Base-by-base conservation (phyloP, 2,888 invertebrate genomes). In the Aricia artaxerxes region DNA sequence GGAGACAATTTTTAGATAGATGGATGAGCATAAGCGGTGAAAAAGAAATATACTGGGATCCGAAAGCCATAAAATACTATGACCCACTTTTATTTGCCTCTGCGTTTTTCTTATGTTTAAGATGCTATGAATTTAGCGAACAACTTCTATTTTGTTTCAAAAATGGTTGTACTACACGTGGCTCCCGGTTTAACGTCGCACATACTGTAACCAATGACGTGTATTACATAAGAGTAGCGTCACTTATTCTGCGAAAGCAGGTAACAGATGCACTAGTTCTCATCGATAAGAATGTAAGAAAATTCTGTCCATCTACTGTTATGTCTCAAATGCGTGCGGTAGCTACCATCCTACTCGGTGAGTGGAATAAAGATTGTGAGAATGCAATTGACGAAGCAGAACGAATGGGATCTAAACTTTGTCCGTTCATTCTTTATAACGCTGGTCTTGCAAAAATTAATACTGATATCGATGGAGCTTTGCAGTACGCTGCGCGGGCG, bases 21-120 rank as follows among this genome's bases (percentile, higher is more conserved):
- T 94, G 93, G 93, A 84, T 83, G 11, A 88, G 89, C 7, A 85
- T 86, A 1, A 94, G 92, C 80, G 94, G 94, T 1, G 89, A 92
- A 82, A 92, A 94, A 85, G 93, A 94, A 86, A 82, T 86, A 3
- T 88, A 86, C 83, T 94, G 94, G 94, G 84, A 86, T 61, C 94
- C 94, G 4, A 81, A 83, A 13, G 82, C 85, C 3, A 78, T 94
- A 57, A 80, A 84, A 79, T 80, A 83, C 35, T 80, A 84, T 31
- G 89, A 92, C 82, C 93, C 94, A 24, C 82, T 94, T 9, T 79
- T 94, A 64, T 86, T 92, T 53, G 87, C 93, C n/a, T 89, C 94
- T 76, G 91, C 94, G 4, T 93, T 94, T 82, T 94, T 94, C 82
- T 86, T 94, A 53, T 93, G 93, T 81, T 86, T 94, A 60, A 86